Evolutionary conservation across 2,113 vertebrate species (phyloP).

Genomic region (Felis catus): F.catus_Fca126_mat1.0 CM031419.1:213748501-213749000

Average conservation of each 20-base stretch:
- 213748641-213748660: neutral
- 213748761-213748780: neutral
- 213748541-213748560: neutral
- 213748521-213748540: neutral
- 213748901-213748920: neutral
- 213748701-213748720: neutral
- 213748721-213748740: neutral
- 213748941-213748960: neutral
- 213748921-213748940: neutral
- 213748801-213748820: neutral
- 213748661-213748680: neutral
- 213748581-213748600: neutral
- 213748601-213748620: neutral
- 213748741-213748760: neutral
- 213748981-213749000: neutral
- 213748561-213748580: neutral
- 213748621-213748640: neutral
- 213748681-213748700: neutral
- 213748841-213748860: neutral
- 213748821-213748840: neutral
- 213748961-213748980: neutral
- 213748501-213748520: neutral
- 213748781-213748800: conserved; percentile 14
- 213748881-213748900: neutral
- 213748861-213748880: neutral